Evolutionary conservation across 1,140 invertebrate species (phyloP).

Genomic region (Andricus grossulariae): DNA sequence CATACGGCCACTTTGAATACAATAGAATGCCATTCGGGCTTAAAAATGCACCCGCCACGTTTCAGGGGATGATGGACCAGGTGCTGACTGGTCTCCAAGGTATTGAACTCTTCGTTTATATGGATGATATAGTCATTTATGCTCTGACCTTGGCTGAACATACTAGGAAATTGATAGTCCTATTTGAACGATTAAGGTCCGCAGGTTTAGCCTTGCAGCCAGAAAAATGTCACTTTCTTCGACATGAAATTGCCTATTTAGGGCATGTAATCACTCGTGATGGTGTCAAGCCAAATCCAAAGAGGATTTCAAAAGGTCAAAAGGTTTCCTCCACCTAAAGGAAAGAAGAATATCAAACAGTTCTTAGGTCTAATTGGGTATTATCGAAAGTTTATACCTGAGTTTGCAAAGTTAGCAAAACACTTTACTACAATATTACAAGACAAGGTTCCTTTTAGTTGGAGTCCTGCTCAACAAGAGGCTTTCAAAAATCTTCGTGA

Average conservation of each 20-base stretch:
- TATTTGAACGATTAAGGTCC: conserved; percentile 39
- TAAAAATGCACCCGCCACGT: neutral
- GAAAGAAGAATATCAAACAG: too few relatives aligned
- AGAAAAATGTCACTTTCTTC: conserved; percentile 49
- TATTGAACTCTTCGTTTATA: neutral
- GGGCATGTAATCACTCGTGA: conserved; percentile 18
- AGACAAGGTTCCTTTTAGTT: too few relatives aligned
- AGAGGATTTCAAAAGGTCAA: conserved; percentile 48
- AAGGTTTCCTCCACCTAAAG: neutral
- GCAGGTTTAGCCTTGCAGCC: conserved; percentile 40
- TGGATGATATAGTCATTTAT: conserved; percentile 40
- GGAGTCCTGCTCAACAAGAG: conserved; percentile 6
- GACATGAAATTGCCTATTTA: conserved; percentile 12
- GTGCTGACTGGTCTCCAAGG: neutral
- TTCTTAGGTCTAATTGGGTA: too few relatives aligned
- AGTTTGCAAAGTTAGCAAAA: neutral
- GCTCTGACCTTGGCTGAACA: too few relatives aligned
- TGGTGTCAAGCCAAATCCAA: conserved; percentile 1
- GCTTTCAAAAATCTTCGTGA: conserved; percentile 31
- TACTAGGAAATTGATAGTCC: conserved; percentile 1
- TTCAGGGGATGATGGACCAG: accelerated
- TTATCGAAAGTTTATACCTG: too few relatives aligned
- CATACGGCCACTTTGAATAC: too few relatives aligned
- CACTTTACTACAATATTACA: conserved; percentile 1
- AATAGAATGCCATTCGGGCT: too few relatives aligned